These are phyloP conservation scores for Drosophila malerkotliana DNA, from an alignment of 1,140 invertebrate genomes.

Conservation along the genomic window DNA sequence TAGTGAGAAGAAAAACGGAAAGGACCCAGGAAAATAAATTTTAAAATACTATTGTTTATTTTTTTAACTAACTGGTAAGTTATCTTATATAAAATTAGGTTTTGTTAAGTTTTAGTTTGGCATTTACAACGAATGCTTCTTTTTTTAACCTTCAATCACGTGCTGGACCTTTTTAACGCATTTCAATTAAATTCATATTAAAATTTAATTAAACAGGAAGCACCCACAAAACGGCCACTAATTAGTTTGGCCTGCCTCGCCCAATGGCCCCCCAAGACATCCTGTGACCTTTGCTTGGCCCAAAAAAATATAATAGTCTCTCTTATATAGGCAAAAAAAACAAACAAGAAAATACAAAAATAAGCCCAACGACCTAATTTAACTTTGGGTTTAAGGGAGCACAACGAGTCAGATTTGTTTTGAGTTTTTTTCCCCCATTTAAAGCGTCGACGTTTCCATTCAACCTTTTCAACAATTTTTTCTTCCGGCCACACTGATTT, in stretches of 20 bases:
- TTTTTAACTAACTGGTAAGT: not conserved
- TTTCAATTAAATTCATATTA: constrained; percentile 73
- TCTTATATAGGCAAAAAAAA: constrained; percentile 42
- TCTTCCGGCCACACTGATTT: constrained; percentile 30
- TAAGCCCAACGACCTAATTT: constrained; percentile 64
- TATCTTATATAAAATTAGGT: not conserved
- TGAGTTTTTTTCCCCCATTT: constrained; percentile 34
- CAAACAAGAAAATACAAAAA: constrained; percentile 15
- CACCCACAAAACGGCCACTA: constrained; percentile 72
- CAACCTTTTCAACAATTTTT: constrained; percentile 61
- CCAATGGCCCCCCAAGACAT: constrained; percentile 12
- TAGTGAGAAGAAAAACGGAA: constrained; percentile 1
- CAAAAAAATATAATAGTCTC: constrained; percentile 39
- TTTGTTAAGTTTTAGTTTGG: not conserved
- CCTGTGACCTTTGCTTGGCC: constrained; percentile 53
- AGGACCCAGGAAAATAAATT: too few relatives aligned
- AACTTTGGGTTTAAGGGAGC: constrained; percentile 51
- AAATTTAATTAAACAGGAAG: constrained; percentile 73
- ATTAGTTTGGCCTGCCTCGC: constrained; percentile 62
- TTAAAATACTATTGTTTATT: not conserved
- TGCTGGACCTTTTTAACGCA: not conserved
- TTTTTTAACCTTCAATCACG: not conserved
- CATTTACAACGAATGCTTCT: not conserved
- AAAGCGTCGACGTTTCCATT: constrained; percentile 69
- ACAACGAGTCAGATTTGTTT: constrained; percentile 22